A percentile compares a stretch with the other conserved stretches of the same genome.
These are phyloP conservation scores for Micronycteris hirsuta DNA, from an alignment of 2,113 vertebrate genomes.

Conservation along the genomic window DNA sequence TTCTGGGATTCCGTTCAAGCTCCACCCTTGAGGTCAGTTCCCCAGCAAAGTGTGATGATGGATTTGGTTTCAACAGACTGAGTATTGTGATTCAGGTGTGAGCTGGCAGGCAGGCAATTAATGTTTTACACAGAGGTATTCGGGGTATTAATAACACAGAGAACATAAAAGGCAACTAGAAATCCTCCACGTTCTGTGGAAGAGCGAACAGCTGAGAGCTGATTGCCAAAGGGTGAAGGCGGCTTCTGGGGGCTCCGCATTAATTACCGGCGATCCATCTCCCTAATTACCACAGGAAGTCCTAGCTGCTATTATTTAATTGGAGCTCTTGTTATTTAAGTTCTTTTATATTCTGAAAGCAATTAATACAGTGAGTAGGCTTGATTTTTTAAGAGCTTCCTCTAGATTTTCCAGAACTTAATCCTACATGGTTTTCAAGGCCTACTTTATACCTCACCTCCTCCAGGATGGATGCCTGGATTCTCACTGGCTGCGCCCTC, in stretches of 20 bases:
- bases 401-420: neutral
- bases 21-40: neutral
- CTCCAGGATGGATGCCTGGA: neutral
- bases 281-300: slow-evolving; percentile 66
- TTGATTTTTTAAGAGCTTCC: slow-evolving; percentile 2
- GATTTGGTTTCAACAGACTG: slow-evolving; percentile 16
- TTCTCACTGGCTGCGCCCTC: neutral
- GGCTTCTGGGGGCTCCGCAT: slow-evolving; percentile 42
- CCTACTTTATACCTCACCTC: neutral
- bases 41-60: neutral
- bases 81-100: neutral
- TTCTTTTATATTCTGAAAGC: slow-evolving; percentile 65
- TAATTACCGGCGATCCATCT: slow-evolving; percentile 65
- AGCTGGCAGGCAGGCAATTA: slow-evolving; percentile 38
- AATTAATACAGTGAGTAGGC: slow-evolving; percentile 45
- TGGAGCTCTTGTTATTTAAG: slow-evolving; percentile 70
- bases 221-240: slow-evolving; percentile 33
- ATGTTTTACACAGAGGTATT: slow-evolving; percentile 42
- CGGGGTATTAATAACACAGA: slow-evolving; percentile 34
- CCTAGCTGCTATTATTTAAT: slow-evolving; percentile 66
- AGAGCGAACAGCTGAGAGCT: slow-evolving; percentile 11
- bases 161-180: slow-evolving; percentile 46
- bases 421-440: neutral
- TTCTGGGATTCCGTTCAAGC: neutral
- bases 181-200: neutral